Conservation (phyloP, 2,113 vertebrate genomes). For the Myiagra hebetior region DNA sequence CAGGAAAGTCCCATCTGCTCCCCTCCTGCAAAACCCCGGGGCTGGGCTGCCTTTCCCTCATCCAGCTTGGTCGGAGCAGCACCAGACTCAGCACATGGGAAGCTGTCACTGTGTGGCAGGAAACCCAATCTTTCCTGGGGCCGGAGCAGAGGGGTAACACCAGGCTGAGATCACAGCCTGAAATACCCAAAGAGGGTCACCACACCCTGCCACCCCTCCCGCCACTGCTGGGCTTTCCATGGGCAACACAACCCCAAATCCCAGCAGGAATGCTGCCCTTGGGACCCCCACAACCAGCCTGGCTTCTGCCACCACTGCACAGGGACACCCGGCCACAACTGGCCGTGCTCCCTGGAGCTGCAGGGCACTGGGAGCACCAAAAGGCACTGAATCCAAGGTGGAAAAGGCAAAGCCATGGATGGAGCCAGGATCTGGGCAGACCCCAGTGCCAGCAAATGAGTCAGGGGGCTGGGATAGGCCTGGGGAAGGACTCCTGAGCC, state of each 20-base stretch:
- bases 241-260: accelerated
- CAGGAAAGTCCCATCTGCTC: background rate
- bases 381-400: background rate
- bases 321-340: accelerated
- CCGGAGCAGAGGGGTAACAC: background rate
- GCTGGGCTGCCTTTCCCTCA: background rate
- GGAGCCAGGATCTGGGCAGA: background rate
- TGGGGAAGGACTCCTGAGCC: background rate
- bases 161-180: background rate
- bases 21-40: background rate
- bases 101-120: background rate
- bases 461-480: background rate
- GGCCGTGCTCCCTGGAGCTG: accelerated
- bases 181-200: background rate
- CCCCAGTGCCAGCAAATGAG: background rate
- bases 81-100: accelerated
- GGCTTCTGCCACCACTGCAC: accelerated
- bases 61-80: accelerated
- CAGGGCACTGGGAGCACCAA: background rate
- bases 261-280: background rate
- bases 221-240: accelerated
- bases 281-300: accelerated
- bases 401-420: background rate
- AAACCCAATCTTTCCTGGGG: background rate
- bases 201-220: background rate